Evolutionary conservation across 1,140 invertebrate genomes (phyloP), one percentile per base, ranked within the genome.

Genomic region (Lucilia cuprina): DNA sequence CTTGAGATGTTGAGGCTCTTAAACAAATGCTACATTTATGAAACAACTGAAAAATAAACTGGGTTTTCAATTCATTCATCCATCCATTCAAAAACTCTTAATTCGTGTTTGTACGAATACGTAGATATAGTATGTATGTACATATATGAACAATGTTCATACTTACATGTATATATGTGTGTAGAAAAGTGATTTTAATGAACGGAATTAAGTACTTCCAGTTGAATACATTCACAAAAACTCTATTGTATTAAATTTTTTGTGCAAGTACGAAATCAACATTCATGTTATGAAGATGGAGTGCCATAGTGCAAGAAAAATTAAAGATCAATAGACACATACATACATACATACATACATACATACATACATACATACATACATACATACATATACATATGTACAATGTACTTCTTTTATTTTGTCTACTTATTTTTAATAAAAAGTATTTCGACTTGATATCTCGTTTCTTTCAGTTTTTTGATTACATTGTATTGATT

Each of bases 21-120:
- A 80, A 80, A 80, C 77, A 80, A 80, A 80, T 80, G 77, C 77
- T 80, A 80, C 77, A 80, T 80, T 80, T 80, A 80, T 50, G 77
- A 80, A 47, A 80, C 77, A 80, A 80, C 19, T 12, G 41, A 41
- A 41, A 41, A 41, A 41, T 41, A 41, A 41, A 41, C 41, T 41
- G 41, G 10, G 41, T 30, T 30, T 30, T 30, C 25, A 41, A 41
- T 41, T 41, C 35, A 8, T 41, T 41, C 41, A 41, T 41, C 10
- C 10, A 41, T 41, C 7, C 41, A 10, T 41, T 41, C 41, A 41
- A 41, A 41, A 41, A 41, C 5, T 8, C 41, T 41, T 41, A 41
- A 41, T 41, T 41, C 41, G 7, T 41, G 41, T 41, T 41, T 41
- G 41, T 10, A 8, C 10, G 41, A 41, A 10, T 41, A 41, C 41